Evolutionary conservation across 2,113 vertebrate genomes (phyloP).

Genomic region (Sphyrna mokarran): DNA sequence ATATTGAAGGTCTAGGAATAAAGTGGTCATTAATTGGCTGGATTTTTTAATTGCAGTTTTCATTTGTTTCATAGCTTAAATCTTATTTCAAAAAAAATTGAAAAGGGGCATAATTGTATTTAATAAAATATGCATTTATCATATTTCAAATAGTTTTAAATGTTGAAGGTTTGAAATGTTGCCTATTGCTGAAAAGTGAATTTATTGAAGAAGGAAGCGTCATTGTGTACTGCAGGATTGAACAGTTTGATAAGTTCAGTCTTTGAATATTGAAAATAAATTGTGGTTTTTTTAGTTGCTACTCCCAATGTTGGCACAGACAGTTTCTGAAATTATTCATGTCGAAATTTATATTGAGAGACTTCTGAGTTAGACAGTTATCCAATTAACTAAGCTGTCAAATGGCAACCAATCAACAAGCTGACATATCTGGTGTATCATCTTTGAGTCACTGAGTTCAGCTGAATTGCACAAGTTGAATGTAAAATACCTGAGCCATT

Average conservation of each 20-base stretch:
- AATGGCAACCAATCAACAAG: conserved; percentile 1
- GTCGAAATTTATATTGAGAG: not conserved
- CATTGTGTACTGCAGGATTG: not conserved
- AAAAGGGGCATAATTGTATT: not conserved
- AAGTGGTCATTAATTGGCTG: not conserved
- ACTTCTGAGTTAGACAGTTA: conserved; percentile 10
- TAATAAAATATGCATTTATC: not conserved
- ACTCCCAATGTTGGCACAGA: not conserved
- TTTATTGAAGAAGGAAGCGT: not conserved
- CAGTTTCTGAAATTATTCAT: conserved; percentile 14
- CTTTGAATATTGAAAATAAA: conserved; percentile 25
- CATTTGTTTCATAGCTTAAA: not conserved
- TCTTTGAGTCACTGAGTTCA: conserved; percentile 20
- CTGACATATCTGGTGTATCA: not conserved
- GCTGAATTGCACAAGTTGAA: not conserved
- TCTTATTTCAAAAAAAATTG: not conserved
- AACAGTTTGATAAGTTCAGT: not conserved
- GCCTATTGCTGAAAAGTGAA: too few species aligned
- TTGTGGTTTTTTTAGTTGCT: not conserved
- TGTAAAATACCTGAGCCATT: not conserved
- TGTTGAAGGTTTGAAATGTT: not conserved
- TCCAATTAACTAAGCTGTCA: conserved; percentile 24
- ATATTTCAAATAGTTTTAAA: not conserved
- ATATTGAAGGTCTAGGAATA: not conserved
- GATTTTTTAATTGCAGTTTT: not conserved